Conservation (phyloP, 2,797 vertebrate genomes). For the Eremophila alpestris region DNA sequence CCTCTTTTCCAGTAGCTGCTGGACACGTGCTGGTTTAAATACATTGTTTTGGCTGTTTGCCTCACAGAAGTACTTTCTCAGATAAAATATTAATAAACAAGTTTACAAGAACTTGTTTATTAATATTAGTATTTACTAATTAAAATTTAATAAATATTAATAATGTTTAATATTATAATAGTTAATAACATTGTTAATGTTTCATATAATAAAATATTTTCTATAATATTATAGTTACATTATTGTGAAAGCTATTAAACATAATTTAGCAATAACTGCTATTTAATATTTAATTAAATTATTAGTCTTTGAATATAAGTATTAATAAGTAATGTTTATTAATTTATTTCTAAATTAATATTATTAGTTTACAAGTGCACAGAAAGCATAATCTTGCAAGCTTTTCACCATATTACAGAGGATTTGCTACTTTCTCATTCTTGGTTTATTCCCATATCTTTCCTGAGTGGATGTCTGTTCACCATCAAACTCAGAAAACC, state of each 20-base stretch:
- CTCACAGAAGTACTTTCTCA: neutral
- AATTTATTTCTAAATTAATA: neutral
- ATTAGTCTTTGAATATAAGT: neutral
- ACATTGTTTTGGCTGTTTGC: neutral
- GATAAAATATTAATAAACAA: neutral
- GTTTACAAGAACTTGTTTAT: neutral
- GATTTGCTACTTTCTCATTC: neutral
- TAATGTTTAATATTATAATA: neutral
- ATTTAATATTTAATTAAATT: neutral
- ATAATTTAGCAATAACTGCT: neutral
- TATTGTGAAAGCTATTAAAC: too few relatives aligned
- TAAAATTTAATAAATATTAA: neutral
- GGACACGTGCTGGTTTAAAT: neutral
- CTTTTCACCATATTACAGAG: neutral
- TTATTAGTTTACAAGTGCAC: neutral
- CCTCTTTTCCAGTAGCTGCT: neutral
- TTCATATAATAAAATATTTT: neutral
- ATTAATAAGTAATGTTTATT: neutral
- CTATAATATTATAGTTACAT: neutral
- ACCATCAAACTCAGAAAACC: neutral
- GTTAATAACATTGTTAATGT: neutral
- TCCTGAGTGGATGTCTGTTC: neutral
- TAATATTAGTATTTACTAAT: neutral
- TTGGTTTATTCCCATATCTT: neutral
- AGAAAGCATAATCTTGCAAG: neutral